Evolutionary conservation across 2,888 invertebrate genomes (phyloP).

Genomic region (Cylindroiulus punctatus): DNA sequence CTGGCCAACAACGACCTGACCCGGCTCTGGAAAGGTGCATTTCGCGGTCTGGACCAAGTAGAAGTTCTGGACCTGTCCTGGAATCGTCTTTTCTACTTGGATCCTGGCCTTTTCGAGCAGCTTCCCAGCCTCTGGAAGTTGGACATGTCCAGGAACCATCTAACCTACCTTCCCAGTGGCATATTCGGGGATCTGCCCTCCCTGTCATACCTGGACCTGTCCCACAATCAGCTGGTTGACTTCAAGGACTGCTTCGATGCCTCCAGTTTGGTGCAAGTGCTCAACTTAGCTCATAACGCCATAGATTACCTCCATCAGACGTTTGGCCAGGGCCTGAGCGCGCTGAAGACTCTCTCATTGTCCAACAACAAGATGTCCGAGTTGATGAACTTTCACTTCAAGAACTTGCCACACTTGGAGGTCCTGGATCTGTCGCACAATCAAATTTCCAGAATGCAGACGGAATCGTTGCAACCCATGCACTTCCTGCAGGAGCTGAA

Average conservation of each 20-base stretch:
- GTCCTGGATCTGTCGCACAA: conserved; percentile 67
- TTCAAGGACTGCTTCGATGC: conserved; percentile 55
- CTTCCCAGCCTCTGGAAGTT: conserved; percentile 65
- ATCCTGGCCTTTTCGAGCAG: conserved; percentile 77
- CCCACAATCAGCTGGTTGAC: conserved; percentile 50
- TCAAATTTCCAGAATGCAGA: conserved; percentile 52
- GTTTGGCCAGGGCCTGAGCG: conserved; percentile 49
- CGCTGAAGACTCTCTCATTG: conserved; percentile 59
- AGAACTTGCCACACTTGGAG: conserved; percentile 67
- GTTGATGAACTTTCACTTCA: conserved; percentile 59
- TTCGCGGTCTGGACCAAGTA: conserved; percentile 71
- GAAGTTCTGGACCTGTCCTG: conserved; percentile 76
- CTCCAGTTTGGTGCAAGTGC: conserved; percentile 53
- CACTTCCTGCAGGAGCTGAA: conserved; percentile 76
- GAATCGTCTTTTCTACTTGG: conserved; percentile 77
- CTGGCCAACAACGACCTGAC: conserved; percentile 55
- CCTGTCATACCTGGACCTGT: conserved; percentile 56
- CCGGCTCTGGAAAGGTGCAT: conserved; percentile 69
- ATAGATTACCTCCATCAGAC: conserved; percentile 48
- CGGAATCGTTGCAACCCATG: conserved; percentile 53
- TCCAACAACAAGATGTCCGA: conserved; percentile 59
- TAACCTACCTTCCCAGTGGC: conserved; percentile 57
- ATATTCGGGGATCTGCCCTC: conserved; percentile 57
- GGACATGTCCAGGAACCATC: conserved; percentile 60
- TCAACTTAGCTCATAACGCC: conserved; percentile 54